Evolutionary conservation across 2,113 vertebrate species (phyloP).

Genomic region (Brienomyrus longianalis): DNA sequence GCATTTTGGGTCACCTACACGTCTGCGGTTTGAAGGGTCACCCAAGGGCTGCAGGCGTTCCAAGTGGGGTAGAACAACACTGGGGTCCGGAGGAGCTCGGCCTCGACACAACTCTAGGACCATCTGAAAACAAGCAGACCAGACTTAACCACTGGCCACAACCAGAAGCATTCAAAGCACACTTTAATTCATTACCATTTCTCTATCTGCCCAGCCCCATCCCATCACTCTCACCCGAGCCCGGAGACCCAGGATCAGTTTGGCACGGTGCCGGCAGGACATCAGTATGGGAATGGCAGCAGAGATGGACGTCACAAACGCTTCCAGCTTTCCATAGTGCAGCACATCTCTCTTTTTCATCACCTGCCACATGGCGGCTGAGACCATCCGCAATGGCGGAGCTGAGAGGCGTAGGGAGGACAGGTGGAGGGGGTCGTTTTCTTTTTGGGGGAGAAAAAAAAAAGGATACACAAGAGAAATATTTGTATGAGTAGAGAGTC

Average conservation of each 20-base stretch:
- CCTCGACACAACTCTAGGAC: conserved; percentile 38
- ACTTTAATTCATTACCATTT: background rate
- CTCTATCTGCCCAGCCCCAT: background rate
- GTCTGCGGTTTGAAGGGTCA: conserved; percentile 3
- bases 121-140: conserved; percentile 14
- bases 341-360: conserved; percentile 38
- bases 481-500: background rate
- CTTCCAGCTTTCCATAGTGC: conserved; percentile 50
- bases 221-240: conserved; percentile 47
- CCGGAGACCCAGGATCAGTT: conserved; percentile 52
- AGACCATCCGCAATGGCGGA: conserved; percentile 42
- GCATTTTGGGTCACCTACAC: background rate
- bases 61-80: conserved; percentile 31
- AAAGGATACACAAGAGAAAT: background rate
- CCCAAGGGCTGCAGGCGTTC: conserved; percentile 23
- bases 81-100: conserved; percentile 13
- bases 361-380: conserved; percentile 53
- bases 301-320: conserved; percentile 49
- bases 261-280: conserved; percentile 47
- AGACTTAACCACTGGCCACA: background rate
- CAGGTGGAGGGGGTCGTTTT: conserved; percentile 18
- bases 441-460: background rate
- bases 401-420: conserved; percentile 33
- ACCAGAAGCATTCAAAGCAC: background rate
- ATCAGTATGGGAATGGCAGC: conserved; percentile 51